Conservation (phyloP, 2,888 invertebrate genomes). For the Laothoe populi region DNA sequence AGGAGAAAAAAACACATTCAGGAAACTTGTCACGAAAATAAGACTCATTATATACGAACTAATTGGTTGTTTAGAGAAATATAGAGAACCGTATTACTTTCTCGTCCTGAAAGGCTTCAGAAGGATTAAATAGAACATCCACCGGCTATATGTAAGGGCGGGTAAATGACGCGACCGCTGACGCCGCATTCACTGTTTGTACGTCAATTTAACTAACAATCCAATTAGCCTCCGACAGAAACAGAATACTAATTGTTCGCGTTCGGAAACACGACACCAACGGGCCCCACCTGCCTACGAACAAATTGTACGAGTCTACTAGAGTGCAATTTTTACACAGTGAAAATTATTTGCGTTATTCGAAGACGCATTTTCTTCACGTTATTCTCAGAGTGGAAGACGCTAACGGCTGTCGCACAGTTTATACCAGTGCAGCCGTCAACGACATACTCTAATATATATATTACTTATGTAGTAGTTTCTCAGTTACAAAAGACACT, state of each 20-base stretch:
- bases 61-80: constrained; percentile 1
- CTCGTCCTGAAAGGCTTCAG: background rate
- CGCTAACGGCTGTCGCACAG: too few species aligned
- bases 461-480: too few species aligned
- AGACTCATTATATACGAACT: background rate
- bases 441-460: too few species aligned
- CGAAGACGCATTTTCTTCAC: too few species aligned
- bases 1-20: too few species aligned
- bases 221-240: constrained; percentile 60
- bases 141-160: constrained; percentile 26
- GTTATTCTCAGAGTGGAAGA: too few species aligned
- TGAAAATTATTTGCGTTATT: too few species aligned
- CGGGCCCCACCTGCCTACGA: constrained; percentile 28
- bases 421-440: too few species aligned
- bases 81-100: background rate
- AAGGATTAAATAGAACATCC: constrained; percentile 20
- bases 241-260: constrained; percentile 62
- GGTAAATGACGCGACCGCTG: constrained; percentile 44
- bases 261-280: constrained; percentile 41
- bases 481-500: too few species aligned
- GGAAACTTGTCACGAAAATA: background rate
- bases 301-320: constrained; percentile 14
- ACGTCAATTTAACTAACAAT: constrained; percentile 64
- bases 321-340: background rate
- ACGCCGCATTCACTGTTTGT: constrained; percentile 49